Base-by-base conservation (phyloP, 2,888 invertebrate species). In the Eupithecia dodoneata region DNA sequence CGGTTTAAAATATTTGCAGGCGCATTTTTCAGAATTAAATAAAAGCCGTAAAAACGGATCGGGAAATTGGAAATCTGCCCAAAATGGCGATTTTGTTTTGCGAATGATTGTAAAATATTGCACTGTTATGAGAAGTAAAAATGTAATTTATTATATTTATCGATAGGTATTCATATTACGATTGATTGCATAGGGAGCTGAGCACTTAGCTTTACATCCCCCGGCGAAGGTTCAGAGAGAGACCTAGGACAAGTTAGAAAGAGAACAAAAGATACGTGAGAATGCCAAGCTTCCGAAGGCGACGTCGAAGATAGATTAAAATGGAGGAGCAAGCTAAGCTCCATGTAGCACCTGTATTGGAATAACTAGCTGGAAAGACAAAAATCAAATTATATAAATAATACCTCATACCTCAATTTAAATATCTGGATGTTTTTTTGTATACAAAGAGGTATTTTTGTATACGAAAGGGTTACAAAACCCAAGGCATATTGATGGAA, bases 1-100 rank as follows among this genome's bases (percentile, higher is more conserved):
- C 92, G 93, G 91, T 91, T 92, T 90, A 90, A 93, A 93, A 92
- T 91, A 87, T 89, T 86, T 84, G 83, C 83, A 82, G 83, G 81
- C 84, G 85, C 87, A 88, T 91, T 93, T 91, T 91, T 88, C 85
- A 79, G 87, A 90, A 91, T 92, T 90, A 91, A 92, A 90, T 88
- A 88, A 87, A 83, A 49, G 85, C 80, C 83, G 85, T 75, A 74
- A 75, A 79, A 80, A 79, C 76, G 77, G 73, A 72, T 75, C 76
- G 72, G 63, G 45, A 72, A 74, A 72, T 76, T 42, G 76, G 69
- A 47, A 76, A 76, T 78, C 74, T 76, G 79, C 72, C 75, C 77
- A 44, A 73, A 75, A 76, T 71, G 59, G 66, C 59, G 45, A 72
- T 52, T 47, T 63, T 73, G 49, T 71, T 70, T 47, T 76, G 73